Base-by-base conservation (phyloP, 2,113 vertebrate species). In the Cephalopterus ornatus region DNA sequence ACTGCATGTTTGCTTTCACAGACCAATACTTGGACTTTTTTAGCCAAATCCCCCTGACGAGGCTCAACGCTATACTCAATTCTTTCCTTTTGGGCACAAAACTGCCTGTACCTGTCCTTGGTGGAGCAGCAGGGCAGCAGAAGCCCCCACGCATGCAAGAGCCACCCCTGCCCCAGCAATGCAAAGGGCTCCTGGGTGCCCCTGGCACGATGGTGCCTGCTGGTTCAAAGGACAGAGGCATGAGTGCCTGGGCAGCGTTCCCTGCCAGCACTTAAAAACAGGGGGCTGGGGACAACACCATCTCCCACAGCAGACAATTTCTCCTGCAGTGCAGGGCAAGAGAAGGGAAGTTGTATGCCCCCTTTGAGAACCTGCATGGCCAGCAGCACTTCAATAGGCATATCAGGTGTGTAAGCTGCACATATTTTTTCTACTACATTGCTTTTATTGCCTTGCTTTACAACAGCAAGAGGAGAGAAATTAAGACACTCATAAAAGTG, bases 11-110 rank as follows among this genome's bases (percentile, higher is more conserved):
- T 84, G 49, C 65, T 61, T 88, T 80, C 68, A 67, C 4, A 78
- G 75, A 86, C 63, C 26, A 67, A 66, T 9, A 47, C 22, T 28
- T 8, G 35, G 30, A 46, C 20, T 1, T 11, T 42, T 85, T 68
- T 33, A 76, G 28, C 20, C n/a, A 32, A 77, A 58, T 65, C 28
- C 0, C 1, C 13, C n/a, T 2, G 2, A 39, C 11, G 9, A 59
- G 72, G 55, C 65, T 47, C 16, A 49, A 1, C 32, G 21, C 8
- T 46, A 5, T 0, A 0, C 21, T 88, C 1, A 2, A 1, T 26
- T 88, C 21, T 55, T 79, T 83, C 37, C 49, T 71, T 92, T 37
- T 9, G 20, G 26, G 24, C 24, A 78, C 1, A 7, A 9, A 6
- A 2, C 17, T 41, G 23, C 30, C 20, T 3, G 4, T 49, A 39